Evolutionary conservation across 2,797 vertebrate species (phyloP).

Genomic region (Gymnothorax javanicus): DNA sequence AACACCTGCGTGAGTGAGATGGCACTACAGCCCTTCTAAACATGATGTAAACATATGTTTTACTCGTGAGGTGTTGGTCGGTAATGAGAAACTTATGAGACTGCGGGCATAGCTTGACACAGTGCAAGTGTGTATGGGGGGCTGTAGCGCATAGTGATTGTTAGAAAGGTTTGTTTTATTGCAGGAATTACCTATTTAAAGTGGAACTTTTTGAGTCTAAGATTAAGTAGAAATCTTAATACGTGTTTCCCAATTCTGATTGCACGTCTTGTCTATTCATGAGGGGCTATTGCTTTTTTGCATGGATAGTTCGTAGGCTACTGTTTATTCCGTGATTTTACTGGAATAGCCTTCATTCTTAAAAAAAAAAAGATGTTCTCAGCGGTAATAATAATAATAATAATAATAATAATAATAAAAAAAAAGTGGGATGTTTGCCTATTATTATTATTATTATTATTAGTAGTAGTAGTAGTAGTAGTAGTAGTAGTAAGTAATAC

Average conservation of each 20-base stretch:
- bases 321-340: neutral
- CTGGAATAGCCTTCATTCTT: neutral
- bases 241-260: neutral
- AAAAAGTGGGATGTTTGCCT: too few relatives aligned
- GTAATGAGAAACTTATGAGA: neutral
- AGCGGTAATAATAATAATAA: neutral
- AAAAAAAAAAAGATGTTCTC: neutral
- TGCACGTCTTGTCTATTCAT: neutral
- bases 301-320: neutral
- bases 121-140: neutral
- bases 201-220: neutral
- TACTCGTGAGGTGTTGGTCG: neutral
- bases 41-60: neutral
- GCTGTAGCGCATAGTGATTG: neutral
- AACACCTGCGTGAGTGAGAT: neutral
- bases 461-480: neutral
- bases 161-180: neutral
- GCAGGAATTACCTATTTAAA: neutral
- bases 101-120: neutral
- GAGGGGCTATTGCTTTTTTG: neutral
- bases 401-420: conserved; percentile 20
- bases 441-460: conserved; percentile 6
- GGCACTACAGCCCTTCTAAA: neutral
- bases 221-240: neutral
- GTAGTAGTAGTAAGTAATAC: neutral